phyloP scores from a whole-genome alignment of 2,888 invertebrate species.

The Xiphydria camelus region DNA sequence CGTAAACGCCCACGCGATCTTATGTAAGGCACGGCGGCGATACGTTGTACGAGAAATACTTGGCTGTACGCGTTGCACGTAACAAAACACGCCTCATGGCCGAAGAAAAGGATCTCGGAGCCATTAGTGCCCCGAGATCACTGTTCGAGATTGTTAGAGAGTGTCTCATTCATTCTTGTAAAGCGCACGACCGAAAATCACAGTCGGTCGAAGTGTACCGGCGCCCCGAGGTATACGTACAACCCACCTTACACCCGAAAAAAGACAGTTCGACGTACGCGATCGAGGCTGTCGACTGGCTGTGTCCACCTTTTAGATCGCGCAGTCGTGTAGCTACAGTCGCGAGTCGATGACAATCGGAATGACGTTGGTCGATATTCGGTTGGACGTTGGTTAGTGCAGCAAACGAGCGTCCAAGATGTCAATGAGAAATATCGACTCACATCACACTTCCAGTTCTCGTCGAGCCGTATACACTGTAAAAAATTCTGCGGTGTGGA shows the following conservation, averaged over 20 bases:
- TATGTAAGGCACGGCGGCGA: conserved; percentile 26
- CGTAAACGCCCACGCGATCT: conserved; percentile 29
- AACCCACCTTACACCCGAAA: no score
- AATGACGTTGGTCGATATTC: not conserved
- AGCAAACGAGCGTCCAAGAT: no score
- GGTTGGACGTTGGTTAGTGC: not conserved
- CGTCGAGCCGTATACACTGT: no score
- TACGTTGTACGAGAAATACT: conserved; percentile 10
- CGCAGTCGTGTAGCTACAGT: no score
- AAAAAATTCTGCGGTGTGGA: no score
- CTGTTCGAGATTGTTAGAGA: not conserved
- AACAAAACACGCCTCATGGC: conserved; percentile 10
- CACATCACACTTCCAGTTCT: no score
- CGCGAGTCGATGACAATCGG: not conserved
- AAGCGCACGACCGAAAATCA: not conserved
- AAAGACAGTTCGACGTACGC: no score
- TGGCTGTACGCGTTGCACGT: conserved; percentile 3
- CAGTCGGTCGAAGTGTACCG: not conserved
- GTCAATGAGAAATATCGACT: no score
- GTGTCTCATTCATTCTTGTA: conserved; percentile 3
- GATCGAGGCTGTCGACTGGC: no score
- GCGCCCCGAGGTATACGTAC: not conserved
- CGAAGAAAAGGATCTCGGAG: conserved; percentile 1
- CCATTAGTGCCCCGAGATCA: not conserved
- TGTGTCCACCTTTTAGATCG: no score